Evolutionary conservation across 2,113 vertebrate species (phyloP), one percentile per base, ranked within the genome.

Genomic region (Thymallus thymallus): DNA sequence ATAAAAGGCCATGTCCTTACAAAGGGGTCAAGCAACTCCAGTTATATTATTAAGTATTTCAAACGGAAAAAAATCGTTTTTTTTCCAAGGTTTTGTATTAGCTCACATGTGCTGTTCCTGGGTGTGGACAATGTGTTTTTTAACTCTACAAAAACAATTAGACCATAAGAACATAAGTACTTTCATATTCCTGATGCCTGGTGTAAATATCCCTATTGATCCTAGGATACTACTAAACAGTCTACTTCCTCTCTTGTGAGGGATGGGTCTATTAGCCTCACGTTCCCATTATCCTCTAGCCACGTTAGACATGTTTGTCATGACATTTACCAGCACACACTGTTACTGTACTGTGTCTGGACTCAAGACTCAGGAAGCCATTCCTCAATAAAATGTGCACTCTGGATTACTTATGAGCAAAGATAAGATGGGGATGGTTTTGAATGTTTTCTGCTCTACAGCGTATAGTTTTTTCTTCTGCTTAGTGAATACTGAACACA

Each of bases 221-320:
- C 51, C 16, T 20, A 16, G 29, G 16, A 66, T 24, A 75, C 74
- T 75, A 71, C 71, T 71, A 84, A 65, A 80, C 60, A 67, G 78
- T 79, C 85, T 85, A 83, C 78, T 87, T 90, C 86, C 90, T 90
- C 82, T 64, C 71, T 30, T 74, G 73, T 82, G 85, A 84, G 77
- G 82, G 78, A 82, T 73, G 61, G 75, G 22, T 22, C 14, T n/a
- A 80, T 23, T 82, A 72, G 82, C 67, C 46, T 81, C 77, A 74
- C 83, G 81, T 87, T 86, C 84, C 60, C 81, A 83, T 68, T 75
- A 80, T 74, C 82, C 67, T 82, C 23, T 69, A 16, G 78, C 86
- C 74, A 72, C 6, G 56, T 60, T 5, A 41, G 13, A n/a, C 56
- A 60, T 83, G 75, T 79, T 67, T 66, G 81, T 75, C 69, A 77